Conservation (phyloP, 2,113 vertebrate species). For the Actenoides hombroni region DNA sequence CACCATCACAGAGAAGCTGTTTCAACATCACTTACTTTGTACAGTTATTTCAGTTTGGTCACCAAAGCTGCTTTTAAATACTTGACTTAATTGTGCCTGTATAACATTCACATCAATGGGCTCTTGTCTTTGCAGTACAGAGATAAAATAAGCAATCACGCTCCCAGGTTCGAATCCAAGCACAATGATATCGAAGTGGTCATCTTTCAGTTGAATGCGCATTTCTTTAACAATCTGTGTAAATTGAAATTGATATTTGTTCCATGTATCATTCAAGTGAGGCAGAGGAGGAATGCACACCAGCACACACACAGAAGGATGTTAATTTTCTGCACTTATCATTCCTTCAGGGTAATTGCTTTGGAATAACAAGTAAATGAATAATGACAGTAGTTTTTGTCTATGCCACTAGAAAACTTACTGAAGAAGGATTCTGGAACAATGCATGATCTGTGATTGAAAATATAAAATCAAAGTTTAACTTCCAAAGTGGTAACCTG, state of each 20-base stretch:
- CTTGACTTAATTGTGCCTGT: neutral
- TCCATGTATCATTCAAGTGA: neutral
- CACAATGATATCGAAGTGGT: neutral
- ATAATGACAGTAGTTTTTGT: neutral
- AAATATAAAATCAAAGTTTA: neutral
- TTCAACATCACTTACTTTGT: constrained; percentile 31
- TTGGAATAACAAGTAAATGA: neutral
- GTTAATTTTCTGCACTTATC: neutral
- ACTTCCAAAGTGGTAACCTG: neutral
- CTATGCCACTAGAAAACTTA: neutral
- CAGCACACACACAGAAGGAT: neutral
- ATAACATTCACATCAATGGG: neutral
- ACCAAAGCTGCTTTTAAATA: neutral
- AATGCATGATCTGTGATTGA: neutral
- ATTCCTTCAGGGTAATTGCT: neutral
- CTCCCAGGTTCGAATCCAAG: constrained; percentile 51
- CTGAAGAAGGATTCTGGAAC: neutral
- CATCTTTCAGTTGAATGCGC: neutral
- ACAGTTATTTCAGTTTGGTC: neutral
- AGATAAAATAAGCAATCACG: constrained; percentile 25
- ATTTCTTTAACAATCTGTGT: constrained; percentile 51
- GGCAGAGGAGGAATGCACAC: neutral
- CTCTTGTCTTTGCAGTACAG: constrained; percentile 14
- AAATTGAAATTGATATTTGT: neutral
- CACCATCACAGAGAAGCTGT: neutral